Evolutionary conservation across 1,140 invertebrate genomes (phyloP).

Genomic region (Monochamus saltuarius): DNA sequence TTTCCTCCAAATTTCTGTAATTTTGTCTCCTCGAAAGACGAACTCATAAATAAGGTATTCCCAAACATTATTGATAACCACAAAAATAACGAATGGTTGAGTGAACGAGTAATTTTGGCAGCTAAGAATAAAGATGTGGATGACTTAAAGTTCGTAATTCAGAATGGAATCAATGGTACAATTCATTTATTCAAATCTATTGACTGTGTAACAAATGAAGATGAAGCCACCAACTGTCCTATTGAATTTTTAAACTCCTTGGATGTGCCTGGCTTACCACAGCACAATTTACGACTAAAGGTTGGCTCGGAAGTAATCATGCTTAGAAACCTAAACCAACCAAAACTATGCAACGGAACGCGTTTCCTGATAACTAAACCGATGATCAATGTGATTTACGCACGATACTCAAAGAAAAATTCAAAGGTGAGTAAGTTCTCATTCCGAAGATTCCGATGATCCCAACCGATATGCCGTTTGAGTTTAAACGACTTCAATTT

Average conservation of each 20-base stretch:
- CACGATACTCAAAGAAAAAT: conserved; percentile 61
- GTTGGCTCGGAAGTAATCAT: conserved; percentile 49
- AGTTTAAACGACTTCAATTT: conserved; percentile 45
- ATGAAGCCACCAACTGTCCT: conserved; percentile 36
- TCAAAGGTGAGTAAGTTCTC: conserved; percentile 47
- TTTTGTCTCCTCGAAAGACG: too few species aligned
- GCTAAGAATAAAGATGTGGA: too few species aligned
- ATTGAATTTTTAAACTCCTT: conserved; percentile 40
- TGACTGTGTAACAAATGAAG: too few species aligned
- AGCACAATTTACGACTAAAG: conserved; percentile 50
- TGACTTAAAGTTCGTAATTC: too few species aligned
- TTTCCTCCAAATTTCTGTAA: too few species aligned
- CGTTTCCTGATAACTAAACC: conserved; percentile 49
- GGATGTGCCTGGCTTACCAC: conserved; percentile 49
- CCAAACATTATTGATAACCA: too few species aligned
- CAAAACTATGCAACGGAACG: conserved; percentile 54
- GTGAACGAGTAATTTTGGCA: too few species aligned
- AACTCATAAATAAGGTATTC: too few species aligned
- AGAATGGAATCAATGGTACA: too few species aligned
- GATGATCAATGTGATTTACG: conserved; percentile 46
- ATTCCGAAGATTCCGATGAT: conserved; percentile 43
- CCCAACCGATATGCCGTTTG: conserved; percentile 43
- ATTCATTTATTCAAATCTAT: too few species aligned
- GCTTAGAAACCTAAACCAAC: conserved; percentile 50
- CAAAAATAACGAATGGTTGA: too few species aligned